These are phyloP conservation scores for Toxonevra muliebris DNA, from an alignment of 2,888 invertebrate species.

Conservation along the genomic window DNA sequence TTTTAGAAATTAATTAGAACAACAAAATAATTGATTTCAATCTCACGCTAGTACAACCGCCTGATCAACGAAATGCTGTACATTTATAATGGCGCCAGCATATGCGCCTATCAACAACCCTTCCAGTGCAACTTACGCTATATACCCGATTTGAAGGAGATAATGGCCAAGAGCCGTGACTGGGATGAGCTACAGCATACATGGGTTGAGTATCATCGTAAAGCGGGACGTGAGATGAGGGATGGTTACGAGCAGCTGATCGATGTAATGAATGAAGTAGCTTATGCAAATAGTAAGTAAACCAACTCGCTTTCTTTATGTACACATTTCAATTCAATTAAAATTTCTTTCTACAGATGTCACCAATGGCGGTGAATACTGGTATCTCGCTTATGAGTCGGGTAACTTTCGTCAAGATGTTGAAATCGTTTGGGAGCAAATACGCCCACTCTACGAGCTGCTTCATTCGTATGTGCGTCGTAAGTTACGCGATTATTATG, in stretches of 20 bases:
- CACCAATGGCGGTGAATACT: conserved; percentile 85
- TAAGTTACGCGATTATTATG: conserved; percentile 83
- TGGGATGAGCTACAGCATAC: conserved; percentile 89
- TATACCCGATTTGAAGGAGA: conserved; percentile 78
- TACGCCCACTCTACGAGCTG: conserved; percentile 86
- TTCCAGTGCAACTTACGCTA: conserved; percentile 82
- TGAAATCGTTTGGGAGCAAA: conserved; percentile 83
- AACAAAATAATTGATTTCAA: not conserved
- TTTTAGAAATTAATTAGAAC: not conserved
- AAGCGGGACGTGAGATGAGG: conserved; percentile 81
- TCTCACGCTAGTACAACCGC: conserved; percentile 77
- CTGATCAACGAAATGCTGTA: conserved; percentile 89
- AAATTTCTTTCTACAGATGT: conserved; percentile 73
- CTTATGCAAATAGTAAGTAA: conserved; percentile 80
- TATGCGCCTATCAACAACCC: conserved; percentile 86
- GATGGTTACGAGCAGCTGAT: conserved; percentile 84
- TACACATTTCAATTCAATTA: not conserved
- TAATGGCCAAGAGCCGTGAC: conserved; percentile 83
- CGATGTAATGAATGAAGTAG: conserved; percentile 82
- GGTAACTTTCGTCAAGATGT: conserved; percentile 79
- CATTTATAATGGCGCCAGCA: conserved; percentile 84
- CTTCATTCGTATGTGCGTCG: conserved; percentile 90
- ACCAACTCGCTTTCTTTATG: not conserved
- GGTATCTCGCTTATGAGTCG: conserved; percentile 88
- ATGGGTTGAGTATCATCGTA: conserved; percentile 91